phyloP scores from a whole-genome alignment of 1,140 invertebrate genomes.

The Drosophila equinoxialis region DNA sequence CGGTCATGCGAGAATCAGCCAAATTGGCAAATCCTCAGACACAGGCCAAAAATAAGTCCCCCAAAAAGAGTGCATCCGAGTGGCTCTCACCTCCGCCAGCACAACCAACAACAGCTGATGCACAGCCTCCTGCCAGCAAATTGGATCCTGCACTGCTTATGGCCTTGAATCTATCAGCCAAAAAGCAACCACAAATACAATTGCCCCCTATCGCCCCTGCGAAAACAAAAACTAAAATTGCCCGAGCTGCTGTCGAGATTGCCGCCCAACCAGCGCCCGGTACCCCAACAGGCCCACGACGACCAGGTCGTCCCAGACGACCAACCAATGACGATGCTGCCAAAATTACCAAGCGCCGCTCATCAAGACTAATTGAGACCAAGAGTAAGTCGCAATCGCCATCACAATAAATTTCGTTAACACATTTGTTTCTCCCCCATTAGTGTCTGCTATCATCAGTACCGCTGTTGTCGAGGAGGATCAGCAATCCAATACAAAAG shows the following conservation, averaged over 20 bases:
- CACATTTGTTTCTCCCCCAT: background rate
- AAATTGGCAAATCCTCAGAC: constrained; percentile 39
- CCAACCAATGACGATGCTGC: background rate
- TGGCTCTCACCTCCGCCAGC: background rate
- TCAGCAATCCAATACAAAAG: background rate
- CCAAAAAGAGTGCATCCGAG: constrained; percentile 31
- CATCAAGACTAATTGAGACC: constrained; percentile 50
- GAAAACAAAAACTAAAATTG: constrained; percentile 28
- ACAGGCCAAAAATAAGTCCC: constrained; percentile 18
- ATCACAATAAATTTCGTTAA: background rate
- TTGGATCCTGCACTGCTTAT: constrained; percentile 62
- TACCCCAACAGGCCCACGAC: constrained; percentile 2
- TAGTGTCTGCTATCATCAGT: background rate
- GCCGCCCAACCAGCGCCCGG: constrained; percentile 56
- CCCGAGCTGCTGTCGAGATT: constrained; percentile 57
- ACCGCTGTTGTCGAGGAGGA: constrained; percentile 41
- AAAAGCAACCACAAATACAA: constrained; percentile 52
- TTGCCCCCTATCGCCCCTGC: background rate
- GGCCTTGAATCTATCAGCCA: constrained; percentile 69
- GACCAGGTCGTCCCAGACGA: constrained; percentile 58
- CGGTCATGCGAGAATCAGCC: constrained; percentile 47
- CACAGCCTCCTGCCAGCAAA: constrained; percentile 12
- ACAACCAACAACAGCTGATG: background rate
- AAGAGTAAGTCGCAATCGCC: constrained; percentile 41
- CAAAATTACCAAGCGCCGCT: constrained; percentile 48